phyloP scores from a whole-genome alignment of 2,113 vertebrate species.

The Budorcas taxicolor region DNA sequence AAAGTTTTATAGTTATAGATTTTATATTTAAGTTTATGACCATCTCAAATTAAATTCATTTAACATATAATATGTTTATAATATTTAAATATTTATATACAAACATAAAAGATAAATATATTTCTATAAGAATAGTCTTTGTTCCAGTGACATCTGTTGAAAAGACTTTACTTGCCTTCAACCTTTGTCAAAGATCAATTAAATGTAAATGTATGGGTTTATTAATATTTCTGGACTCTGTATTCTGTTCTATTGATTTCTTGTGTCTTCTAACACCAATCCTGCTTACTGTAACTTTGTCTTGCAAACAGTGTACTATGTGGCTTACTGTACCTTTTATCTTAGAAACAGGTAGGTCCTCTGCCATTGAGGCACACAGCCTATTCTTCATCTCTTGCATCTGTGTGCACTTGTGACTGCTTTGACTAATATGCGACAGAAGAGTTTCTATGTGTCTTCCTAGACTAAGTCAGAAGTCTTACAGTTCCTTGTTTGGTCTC shows the following conservation, averaged over 20 bases:
- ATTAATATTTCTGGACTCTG: not conserved
- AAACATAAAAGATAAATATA: not conserved
- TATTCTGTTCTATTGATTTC: not conserved
- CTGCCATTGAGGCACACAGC: not conserved
- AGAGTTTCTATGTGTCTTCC: not conserved
- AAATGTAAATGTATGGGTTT: not conserved
- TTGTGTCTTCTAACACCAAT: not conserved
- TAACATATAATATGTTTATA: not conserved
- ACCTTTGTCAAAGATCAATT: not conserved
- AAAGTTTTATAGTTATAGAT: not conserved
- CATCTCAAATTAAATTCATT: not conserved
- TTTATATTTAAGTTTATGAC: not conserved
- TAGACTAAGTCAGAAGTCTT: not conserved
- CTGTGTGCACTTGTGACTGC: not conserved
- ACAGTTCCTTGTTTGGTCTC: not conserved
- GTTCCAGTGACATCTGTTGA: not conserved
- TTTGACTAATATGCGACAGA: not conserved
- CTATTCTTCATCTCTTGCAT: not conserved
- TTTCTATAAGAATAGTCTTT: not conserved
- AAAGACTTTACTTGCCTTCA: not conserved
- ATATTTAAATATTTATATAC: not conserved
- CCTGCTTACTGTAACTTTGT: not conserved
- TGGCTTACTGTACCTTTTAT: not conserved
- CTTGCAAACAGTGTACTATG: not conserved
- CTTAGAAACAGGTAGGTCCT: not conserved